A percentile compares a stretch with the other conserved stretches of the same genome.
phyloP scores from a whole-genome alignment of 2,797 vertebrate species.

The Neosilurus mollespiculum region DNA sequence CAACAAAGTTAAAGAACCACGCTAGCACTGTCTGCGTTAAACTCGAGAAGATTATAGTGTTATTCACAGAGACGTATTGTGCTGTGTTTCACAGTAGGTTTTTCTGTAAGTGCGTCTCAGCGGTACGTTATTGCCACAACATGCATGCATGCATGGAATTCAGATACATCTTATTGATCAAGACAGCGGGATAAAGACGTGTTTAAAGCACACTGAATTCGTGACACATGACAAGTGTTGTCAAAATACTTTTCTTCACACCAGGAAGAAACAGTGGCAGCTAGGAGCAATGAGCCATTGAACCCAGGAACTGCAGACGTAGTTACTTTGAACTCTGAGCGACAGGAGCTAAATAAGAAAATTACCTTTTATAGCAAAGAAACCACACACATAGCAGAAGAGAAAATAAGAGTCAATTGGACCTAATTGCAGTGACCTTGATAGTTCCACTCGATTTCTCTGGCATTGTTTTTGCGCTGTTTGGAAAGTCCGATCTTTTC shows the following conservation, averaged over 20 bases:
- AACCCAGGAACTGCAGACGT: slow-evolving; percentile 27
- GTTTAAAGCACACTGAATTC: slow-evolving; percentile 3
- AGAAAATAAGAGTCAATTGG: slow-evolving; percentile 18
- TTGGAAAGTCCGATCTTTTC: slow-evolving; percentile 51
- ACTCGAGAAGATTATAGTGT: background rate
- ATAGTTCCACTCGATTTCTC: slow-evolving; percentile 31
- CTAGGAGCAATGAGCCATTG: slow-evolving; percentile 8
- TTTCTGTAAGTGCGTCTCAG: background rate
- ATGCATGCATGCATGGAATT: background rate
- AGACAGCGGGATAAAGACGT: background rate
- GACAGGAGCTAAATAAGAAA: slow-evolving; percentile 41
- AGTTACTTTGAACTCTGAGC: slow-evolving; percentile 26
- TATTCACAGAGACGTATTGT: background rate
- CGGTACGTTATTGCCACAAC: background rate
- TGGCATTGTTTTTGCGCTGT: slow-evolving; percentile 37
- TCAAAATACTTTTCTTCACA: slow-evolving; percentile 42
- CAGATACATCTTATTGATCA: background rate
- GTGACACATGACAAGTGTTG: slow-evolving; percentile 9
- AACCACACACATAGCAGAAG: slow-evolving; percentile 1
- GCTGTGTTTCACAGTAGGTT: background rate
- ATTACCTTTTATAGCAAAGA: slow-evolving; percentile 22
- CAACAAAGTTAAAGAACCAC: background rate
- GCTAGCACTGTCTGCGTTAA: slow-evolving; percentile 11
- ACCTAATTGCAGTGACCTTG: slow-evolving; percentile 44
- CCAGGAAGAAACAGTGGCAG: slow-evolving; percentile 42